Evolutionary conservation across 2,113 vertebrate genomes (phyloP), one percentile per base, ranked within the genome.

Genomic region (Anguilla japonica): DNA sequence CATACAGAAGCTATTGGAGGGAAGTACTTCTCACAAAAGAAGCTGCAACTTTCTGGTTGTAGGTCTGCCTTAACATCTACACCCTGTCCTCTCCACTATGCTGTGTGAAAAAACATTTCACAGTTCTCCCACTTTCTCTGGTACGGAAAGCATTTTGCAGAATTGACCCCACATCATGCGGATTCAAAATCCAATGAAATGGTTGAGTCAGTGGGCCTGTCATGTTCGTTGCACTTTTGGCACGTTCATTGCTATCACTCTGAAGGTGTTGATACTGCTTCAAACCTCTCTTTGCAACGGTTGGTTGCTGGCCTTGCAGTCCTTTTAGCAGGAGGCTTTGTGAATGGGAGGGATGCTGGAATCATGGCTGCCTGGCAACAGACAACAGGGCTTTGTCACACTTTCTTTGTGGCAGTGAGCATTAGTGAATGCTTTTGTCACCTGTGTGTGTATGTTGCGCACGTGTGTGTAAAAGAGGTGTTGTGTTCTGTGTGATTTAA

Each of bases 401-500:
- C 53, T 26, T 81, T 85, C 56, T 13, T 84, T 46, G 18, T 5
- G 14, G 9, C 60, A 41, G 80, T 41, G 67, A 34, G 79, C 84
- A 53, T 15, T 40, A 40, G 82, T 78, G 41, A 71, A 6, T 60
- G n/a, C 57, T 41, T 20, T 71, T 34, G 11, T 50, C 83, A 9
- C 16, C 29, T 46, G 43, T 46, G 40, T 81, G 83, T 87, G 87
- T 87, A 79, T 88, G 81, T 60, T 22, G 40, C 26, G 20, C 26
- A n/a, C 53, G 60, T 81, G 80, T 81, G 53, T 34, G 34, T 34
- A n/a, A 46, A 9, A 53, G 15, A 40, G 43, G 79, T 71, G 78
- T 88, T 83, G 81, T 63, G 79, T 29, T 60, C 40, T 56, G 79
- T 79, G 75, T 82, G 43, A 57, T 87, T 50, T 80, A 26, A 57